A percentile compares a stretch with the other conserved stretches of the same genome.
Conservation (phyloP, 2,888 invertebrate genomes). For the Drosophila pegasa region DNA sequence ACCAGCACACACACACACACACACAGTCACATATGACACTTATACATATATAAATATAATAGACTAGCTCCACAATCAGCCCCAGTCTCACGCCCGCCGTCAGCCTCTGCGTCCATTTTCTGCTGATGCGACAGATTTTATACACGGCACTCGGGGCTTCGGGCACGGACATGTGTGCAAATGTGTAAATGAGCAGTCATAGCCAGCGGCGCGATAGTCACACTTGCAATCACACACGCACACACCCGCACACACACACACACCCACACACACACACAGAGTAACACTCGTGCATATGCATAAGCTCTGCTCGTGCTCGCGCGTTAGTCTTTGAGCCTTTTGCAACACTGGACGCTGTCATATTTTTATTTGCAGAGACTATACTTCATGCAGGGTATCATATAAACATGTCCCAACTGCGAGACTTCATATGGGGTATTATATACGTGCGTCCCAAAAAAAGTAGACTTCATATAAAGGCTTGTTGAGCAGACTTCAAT, state of each 20-base stretch:
- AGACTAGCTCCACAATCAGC: constrained; percentile 25
- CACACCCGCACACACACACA: constrained; percentile 8
- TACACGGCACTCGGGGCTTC: constrained; percentile 20
- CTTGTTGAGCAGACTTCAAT: no score
- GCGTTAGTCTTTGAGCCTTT: constrained; percentile 15
- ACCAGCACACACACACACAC: constrained; percentile 11
- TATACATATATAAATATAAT: constrained; percentile 56
- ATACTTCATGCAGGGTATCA: not conserved
- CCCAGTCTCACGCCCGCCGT: not conserved
- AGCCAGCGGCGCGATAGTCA: constrained; percentile 73
- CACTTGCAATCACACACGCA: constrained; percentile 47
- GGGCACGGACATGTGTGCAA: constrained; percentile 50
- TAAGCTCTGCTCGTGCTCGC: constrained; percentile 14
- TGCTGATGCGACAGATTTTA: constrained; percentile 76
- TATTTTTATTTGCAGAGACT: constrained; percentile 65
- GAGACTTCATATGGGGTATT: not conserved
- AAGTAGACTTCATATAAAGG: no score
- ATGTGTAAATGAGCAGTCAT: constrained; percentile 80
- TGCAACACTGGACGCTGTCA: constrained; percentile 45
- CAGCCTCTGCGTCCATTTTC: constrained; percentile 39
- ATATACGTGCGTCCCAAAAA: not conserved
- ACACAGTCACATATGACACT: constrained; percentile 2
- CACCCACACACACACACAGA: constrained; percentile 1
- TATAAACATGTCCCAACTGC: not conserved
- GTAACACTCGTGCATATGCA: constrained; percentile 23